phyloP scores from a whole-genome alignment of 2,888 invertebrate species.

The Cryptus armator region DNA sequence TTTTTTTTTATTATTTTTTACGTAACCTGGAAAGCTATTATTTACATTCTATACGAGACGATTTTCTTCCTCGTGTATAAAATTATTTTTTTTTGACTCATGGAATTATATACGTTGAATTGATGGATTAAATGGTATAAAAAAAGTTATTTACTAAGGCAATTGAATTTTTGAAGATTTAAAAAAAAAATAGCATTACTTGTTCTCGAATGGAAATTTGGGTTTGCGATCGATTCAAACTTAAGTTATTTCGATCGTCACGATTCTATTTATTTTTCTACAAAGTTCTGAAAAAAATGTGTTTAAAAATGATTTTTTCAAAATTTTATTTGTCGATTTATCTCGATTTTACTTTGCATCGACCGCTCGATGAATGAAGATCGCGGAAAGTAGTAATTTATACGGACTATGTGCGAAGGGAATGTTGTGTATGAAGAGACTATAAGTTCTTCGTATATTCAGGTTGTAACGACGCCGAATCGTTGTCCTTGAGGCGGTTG shows the following conservation, averaged over 20 bases:
- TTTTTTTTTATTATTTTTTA: neutral
- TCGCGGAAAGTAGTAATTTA: neutral
- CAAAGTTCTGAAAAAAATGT: neutral
- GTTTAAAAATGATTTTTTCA: neutral
- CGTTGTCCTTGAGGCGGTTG: conserved; percentile 71
- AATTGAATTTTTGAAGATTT: no score
- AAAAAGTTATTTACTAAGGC: no score
- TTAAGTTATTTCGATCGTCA: neutral
- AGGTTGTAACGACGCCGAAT: conserved; percentile 56
- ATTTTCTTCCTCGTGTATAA: no score
- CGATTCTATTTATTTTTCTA: neutral
- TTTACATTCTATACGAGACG: neutral
- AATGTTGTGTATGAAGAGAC: conserved; percentile 35
- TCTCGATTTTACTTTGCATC: neutral
- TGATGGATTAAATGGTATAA: neutral
- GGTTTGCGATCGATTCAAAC: neutral
- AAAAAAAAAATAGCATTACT: no score
- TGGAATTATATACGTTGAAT: neutral
- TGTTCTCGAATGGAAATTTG: no score
- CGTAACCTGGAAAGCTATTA: conserved; percentile 22
- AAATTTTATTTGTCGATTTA: neutral
- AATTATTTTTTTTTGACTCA: neutral
- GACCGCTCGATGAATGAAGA: conserved; percentile 6
- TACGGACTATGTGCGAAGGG: neutral
- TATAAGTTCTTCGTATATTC: conserved; percentile 10